These are phyloP conservation scores for Narcine bancroftii DNA, from an alignment of 2,113 vertebrate species.

Conservation along the genomic window DNA sequence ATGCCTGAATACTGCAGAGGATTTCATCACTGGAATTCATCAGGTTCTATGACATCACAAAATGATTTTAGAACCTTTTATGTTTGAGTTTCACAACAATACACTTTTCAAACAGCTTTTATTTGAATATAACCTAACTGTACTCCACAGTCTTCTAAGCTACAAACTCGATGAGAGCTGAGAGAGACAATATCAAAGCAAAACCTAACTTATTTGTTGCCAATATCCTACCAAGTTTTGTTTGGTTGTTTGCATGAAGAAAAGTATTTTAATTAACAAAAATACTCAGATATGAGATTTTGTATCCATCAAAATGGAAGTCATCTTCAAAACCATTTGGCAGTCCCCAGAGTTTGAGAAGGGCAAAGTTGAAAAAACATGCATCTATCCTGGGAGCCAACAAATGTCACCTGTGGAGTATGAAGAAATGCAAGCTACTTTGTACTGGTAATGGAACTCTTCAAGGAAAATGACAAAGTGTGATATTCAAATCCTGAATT, in stretches of 20 bases:
- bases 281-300: background rate
- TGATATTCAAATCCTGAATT: background rate
- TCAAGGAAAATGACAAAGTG: background rate
- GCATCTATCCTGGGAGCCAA: background rate
- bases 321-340: slow-evolving; percentile 16
- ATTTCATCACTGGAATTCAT: background rate
- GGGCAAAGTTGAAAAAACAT: background rate
- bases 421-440: background rate
- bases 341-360: slow-evolving; percentile 17
- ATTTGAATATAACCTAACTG: background rate
- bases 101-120: background rate
- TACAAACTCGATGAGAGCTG: background rate
- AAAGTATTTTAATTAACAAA: background rate
- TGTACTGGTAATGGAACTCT: slow-evolving; percentile 21
- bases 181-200: background rate
- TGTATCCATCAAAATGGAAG: background rate
- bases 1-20: background rate
- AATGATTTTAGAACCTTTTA: background rate
- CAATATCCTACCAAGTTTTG: background rate
- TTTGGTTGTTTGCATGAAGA: background rate
- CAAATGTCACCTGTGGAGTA: background rate
- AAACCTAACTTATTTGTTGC: background rate
- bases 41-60: slow-evolving; percentile 10
- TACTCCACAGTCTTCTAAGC: background rate
- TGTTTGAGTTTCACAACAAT: background rate